Conservation (phyloP, 1,140 invertebrate genomes). For the Drosophila ambigua region DNA sequence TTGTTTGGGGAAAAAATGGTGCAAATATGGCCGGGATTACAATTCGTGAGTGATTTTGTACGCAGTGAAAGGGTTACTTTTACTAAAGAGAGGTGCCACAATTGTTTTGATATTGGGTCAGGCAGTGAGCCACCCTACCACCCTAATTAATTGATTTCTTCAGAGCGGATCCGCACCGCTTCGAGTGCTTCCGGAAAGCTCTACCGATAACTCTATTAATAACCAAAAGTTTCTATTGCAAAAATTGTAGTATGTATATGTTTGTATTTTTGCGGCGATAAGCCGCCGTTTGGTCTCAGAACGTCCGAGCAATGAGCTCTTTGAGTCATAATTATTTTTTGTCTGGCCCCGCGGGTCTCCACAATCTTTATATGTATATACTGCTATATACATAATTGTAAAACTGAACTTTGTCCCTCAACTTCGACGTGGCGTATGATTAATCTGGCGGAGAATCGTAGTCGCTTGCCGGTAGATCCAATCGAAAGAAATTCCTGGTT, state of each 20-base stretch:
- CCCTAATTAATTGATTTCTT: constrained; percentile 66
- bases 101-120: constrained; percentile 51
- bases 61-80: constrained; percentile 1
- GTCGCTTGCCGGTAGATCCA: constrained; percentile 21
- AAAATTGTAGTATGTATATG: constrained; percentile 2
- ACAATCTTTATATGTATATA: constrained; percentile 28
- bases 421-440: constrained; percentile 51
- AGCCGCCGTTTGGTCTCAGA: constrained; percentile 20
- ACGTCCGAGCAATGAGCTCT: constrained; percentile 13
- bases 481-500: constrained; percentile 8
- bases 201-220: constrained; percentile 35
- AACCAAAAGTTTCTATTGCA: neutral
- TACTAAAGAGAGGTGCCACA: neutral
- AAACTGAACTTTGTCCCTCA: constrained; percentile 38
- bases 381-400: constrained; percentile 15
- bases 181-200: constrained; percentile 31
- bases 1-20: neutral
- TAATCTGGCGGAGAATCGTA: constrained; percentile 25
- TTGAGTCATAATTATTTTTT: constrained; percentile 66
- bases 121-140: constrained; percentile 21
- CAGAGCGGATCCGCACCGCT: constrained; percentile 11
- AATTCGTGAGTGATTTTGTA: constrained; percentile 6
- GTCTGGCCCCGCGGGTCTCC: constrained; percentile 44
- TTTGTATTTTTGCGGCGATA: constrained; percentile 14
- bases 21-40: neutral